Percentiles rank a stretch among this genome's conserved stretches.
Conservation (phyloP, 2,113 vertebrate species). For the Tretioscincus oriximinensis region DNA sequence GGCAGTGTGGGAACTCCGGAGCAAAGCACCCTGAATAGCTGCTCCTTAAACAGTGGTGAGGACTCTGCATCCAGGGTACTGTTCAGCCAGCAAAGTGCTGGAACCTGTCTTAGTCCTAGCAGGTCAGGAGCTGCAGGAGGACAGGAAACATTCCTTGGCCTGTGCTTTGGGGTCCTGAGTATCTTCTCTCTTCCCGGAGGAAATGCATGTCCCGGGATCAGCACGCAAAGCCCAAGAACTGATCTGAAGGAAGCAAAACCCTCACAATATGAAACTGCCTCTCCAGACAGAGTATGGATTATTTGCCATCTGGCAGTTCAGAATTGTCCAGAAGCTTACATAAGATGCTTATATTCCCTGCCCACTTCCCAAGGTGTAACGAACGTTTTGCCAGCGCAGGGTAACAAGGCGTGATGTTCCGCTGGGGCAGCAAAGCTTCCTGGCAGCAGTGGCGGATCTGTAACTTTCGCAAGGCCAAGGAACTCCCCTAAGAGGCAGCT, state of each 20-base stretch:
- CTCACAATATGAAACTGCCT: constrained; percentile 5
- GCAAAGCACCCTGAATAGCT: neutral
- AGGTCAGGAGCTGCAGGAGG: no score
- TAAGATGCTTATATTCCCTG: constrained; percentile 14
- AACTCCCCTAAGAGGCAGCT: no score
- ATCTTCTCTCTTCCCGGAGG: constrained; percentile 51
- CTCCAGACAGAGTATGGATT: constrained; percentile 42
- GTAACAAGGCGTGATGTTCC: no score
- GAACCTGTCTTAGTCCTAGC: no score
- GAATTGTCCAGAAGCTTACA: constrained; percentile 66
- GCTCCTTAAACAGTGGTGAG: no score
- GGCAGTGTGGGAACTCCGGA: no score
- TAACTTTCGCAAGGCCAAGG: neutral
- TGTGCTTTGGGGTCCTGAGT: constrained; percentile 30
- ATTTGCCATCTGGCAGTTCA: constrained; percentile 65
- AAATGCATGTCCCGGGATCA: constrained; percentile 48
- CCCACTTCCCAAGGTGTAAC: constrained; percentile 34
- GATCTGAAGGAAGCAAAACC: constrained; percentile 43
- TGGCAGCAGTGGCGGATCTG: neutral
- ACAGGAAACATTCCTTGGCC: constrained; percentile 3
- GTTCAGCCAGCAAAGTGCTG: no score
- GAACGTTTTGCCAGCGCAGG: neutral
- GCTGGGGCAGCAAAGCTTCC: neutral
- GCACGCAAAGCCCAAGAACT: constrained; percentile 51
- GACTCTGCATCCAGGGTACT: no score